Conservation (phyloP, 2,888 invertebrate genomes). For the Ptychoptera albimana region DNA sequence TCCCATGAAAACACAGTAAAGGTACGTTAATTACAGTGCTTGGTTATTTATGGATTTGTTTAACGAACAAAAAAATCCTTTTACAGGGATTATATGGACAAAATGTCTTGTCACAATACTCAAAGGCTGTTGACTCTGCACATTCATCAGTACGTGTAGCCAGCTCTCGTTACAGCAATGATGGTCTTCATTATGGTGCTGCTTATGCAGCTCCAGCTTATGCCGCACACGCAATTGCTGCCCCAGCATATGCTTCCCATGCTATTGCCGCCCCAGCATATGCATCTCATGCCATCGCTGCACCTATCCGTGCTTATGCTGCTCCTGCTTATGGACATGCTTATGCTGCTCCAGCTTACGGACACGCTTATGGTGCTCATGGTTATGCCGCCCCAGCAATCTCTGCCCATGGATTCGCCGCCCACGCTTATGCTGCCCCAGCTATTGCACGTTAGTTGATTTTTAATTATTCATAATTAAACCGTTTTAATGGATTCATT, state of each 20-base stretch:
- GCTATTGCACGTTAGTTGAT: conserved; percentile 7
- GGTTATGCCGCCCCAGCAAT: conserved; percentile 15
- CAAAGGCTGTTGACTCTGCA: conserved; percentile 28
- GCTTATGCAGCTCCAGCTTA: not conserved
- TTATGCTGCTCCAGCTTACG: conserved; percentile 9
- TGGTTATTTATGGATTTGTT: not conserved
- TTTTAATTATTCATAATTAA: not conserved
- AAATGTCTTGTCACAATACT: conserved; percentile 28
- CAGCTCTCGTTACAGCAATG: conserved; percentile 28
- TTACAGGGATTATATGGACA: conserved; percentile 27
- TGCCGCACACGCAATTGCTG: not conserved
- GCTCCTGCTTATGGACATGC: conserved; percentile 11
- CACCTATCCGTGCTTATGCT: conserved; percentile 13
- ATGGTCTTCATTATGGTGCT: conserved; percentile 17
- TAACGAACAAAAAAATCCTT: not conserved
- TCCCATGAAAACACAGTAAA: conserved; percentile 29
- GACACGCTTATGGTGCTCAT: conserved; percentile 3
- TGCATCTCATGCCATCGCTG: conserved; percentile 8
- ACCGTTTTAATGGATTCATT: not conserved
- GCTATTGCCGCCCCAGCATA: conserved; percentile 15
- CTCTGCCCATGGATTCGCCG: conserved; percentile 15
- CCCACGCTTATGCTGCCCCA: conserved; percentile 12
- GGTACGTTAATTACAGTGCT: conserved; percentile 8
- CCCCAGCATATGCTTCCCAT: conserved; percentile 17
- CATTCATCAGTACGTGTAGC: conserved; percentile 30